Percentiles rank a stretch among this genome's conserved stretches.
Conservation (phyloP, 2,797 vertebrate genomes). For the Pangasius djambal region DNA sequence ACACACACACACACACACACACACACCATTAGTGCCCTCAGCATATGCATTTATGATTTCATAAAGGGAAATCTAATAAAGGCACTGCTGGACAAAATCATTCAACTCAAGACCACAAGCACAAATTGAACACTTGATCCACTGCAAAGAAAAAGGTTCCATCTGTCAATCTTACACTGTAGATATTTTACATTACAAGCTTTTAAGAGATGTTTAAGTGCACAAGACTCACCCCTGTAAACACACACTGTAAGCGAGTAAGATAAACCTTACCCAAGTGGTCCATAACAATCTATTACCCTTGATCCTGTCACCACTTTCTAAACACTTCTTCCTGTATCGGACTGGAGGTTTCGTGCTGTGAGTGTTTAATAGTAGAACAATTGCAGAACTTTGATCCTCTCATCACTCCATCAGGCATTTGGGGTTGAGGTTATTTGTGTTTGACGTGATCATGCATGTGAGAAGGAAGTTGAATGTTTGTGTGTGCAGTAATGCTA, state of each 20-base stretch:
- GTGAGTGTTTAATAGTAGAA: neutral
- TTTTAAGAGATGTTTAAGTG: neutral
- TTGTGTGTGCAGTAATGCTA: neutral
- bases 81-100: conserved; percentile 8
- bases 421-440: neutral
- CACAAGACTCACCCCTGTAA: neutral
- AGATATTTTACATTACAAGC: neutral
- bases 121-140: neutral
- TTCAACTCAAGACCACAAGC: conserved; percentile 1
- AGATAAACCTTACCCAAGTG: neutral
- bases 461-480: neutral
- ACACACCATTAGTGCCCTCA: neutral
- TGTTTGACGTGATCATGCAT: neutral
- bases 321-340: neutral
- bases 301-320: neutral
- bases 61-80: conserved; percentile 27
- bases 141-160: neutral
- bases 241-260: neutral
- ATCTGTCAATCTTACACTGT: too few relatives aligned
- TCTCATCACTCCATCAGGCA: neutral
- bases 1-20: conserved; percentile 26
- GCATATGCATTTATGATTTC: conserved; percentile 26
- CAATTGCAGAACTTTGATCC: neutral
- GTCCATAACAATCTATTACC: neutral
- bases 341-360: neutral